Percentiles rank a stretch among this genome's conserved stretches.
phyloP scores from a whole-genome alignment of 2,888 invertebrate species.

The Metellina segmentata region DNA sequence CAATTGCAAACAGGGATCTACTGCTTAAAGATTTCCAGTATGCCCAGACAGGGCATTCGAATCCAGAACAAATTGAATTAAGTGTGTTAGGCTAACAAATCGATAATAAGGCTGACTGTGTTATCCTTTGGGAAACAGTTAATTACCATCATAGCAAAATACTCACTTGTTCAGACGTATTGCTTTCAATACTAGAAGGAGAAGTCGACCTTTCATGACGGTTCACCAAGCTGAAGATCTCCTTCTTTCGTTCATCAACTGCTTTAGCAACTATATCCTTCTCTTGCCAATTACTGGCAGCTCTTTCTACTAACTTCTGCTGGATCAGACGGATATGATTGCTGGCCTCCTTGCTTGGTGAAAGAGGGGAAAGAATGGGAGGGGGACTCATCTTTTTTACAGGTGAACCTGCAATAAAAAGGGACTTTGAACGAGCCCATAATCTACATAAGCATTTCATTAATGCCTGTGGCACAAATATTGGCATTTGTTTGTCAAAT shows the following conservation, averaged over 20 bases:
- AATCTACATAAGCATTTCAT: too few relatives aligned
- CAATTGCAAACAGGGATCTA: too few relatives aligned
- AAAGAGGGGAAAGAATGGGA: background rate
- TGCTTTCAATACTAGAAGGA: background rate
- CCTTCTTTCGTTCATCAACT: conserved; percentile 80
- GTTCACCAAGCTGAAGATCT: conserved; percentile 80
- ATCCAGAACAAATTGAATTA: too few relatives aligned
- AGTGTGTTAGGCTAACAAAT: too few relatives aligned
- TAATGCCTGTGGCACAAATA: too few relatives aligned
- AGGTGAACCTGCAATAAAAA: conserved; percentile 25
- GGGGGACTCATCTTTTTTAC: background rate
- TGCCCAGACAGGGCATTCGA: too few relatives aligned
- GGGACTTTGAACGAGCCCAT: too few relatives aligned
- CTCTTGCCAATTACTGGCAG: conserved; percentile 79
- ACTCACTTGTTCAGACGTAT: conserved; percentile 33
- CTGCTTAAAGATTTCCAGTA: too few relatives aligned
- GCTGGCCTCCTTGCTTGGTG: conserved; percentile 78
- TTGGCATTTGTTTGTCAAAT: too few relatives aligned
- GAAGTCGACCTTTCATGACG: conserved; percentile 78
- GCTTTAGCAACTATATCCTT: conserved; percentile 80
- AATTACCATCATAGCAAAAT: background rate
- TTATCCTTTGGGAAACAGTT: too few relatives aligned
- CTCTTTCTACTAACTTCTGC: conserved; percentile 80
- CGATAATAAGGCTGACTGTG: too few relatives aligned
- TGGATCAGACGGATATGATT: conserved; percentile 80